These are phyloP conservation scores for Hyperoodon ampullatus DNA, from an alignment of 2,113 vertebrate genomes.

Conservation along the genomic window DNA sequence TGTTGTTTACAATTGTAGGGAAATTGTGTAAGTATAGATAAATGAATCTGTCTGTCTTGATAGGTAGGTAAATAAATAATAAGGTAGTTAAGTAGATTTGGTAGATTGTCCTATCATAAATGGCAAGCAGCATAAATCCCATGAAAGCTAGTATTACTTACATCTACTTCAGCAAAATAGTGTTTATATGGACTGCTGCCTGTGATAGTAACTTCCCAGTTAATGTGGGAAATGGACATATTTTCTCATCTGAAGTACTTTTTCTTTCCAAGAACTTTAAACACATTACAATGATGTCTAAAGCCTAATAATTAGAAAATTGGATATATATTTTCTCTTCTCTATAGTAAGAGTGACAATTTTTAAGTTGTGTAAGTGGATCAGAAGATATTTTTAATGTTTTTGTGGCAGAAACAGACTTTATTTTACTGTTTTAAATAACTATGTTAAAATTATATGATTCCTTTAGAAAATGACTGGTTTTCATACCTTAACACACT, in stretches of 20 bases:
- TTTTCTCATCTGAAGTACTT: neutral
- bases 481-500: neutral
- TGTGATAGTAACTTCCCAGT: neutral
- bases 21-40: constrained; percentile 9
- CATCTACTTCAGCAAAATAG: neutral
- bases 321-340: neutral
- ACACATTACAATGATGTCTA: neutral
- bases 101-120: neutral
- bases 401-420: constrained; percentile 7
- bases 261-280: constrained; percentile 19
- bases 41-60: constrained; percentile 26
- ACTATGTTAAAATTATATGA: neutral
- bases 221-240: neutral
- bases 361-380: neutral
- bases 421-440: neutral
- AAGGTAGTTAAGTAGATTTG: neutral
- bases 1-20: constrained; percentile 20
- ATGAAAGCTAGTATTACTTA: neutral
- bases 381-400: neutral
- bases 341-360: neutral
- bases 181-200: neutral
- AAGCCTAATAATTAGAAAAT: constrained; percentile 20
- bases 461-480: constrained; percentile 49
- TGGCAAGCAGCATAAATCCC: neutral
- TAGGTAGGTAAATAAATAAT: constrained; percentile 24